Evolutionary conservation across 2,113 vertebrate genomes (phyloP).

Genomic region (Salvator merianae): DNA sequence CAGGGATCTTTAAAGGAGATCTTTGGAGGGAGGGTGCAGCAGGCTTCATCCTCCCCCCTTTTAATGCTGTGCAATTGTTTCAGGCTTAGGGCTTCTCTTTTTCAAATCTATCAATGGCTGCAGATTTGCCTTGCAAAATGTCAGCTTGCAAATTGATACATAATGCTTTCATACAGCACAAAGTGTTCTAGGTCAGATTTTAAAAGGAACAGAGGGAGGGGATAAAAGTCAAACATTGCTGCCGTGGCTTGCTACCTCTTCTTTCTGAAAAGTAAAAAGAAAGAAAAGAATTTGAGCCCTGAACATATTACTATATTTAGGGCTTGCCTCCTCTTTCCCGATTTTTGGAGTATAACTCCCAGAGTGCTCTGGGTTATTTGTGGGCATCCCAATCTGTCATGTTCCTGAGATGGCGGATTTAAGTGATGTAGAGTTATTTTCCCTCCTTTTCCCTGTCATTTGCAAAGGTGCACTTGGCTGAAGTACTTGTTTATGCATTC

Average conservation of each 20-base stretch:
- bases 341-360: neutral
- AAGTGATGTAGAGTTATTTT: too few relatives aligned
- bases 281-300: too few relatives aligned
- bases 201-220: too few relatives aligned
- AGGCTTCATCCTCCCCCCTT: constrained; percentile 28
- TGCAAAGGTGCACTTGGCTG: too few relatives aligned
- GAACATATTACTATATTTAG: too few relatives aligned
- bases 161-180: neutral
- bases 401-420: neutral
- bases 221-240: too few relatives aligned
- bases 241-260: too few relatives aligned
- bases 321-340: too few relatives aligned
- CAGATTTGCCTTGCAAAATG: constrained; percentile 25
- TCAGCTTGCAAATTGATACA: constrained; percentile 29
- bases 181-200: too few relatives aligned
- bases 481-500: neutral
- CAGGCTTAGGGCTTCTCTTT: constrained; percentile 50
- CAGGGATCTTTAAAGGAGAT: constrained; percentile 77
- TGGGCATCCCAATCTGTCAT: neutral
- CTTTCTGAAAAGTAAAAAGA: too few relatives aligned
- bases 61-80: constrained; percentile 62
- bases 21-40: constrained; percentile 65
- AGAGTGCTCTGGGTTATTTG: neutral
- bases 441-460: too few relatives aligned
- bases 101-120: constrained; percentile 23